Evolutionary conservation across 2,888 invertebrate species (phyloP), one percentile per base, ranked within the genome.

Genomic region (Leptopilina syphax): DNA sequence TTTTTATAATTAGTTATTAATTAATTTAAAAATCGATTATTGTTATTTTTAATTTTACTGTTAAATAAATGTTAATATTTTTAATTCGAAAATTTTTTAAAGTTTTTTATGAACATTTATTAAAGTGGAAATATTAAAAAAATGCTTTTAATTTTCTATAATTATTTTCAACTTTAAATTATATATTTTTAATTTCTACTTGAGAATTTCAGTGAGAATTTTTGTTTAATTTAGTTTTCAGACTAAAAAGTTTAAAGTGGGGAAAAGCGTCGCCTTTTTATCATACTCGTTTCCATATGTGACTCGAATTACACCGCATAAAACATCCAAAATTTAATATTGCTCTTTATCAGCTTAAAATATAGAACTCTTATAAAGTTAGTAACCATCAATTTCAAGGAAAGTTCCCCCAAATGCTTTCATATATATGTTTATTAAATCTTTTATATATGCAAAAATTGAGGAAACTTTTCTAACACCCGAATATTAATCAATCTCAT

Each of bases 251-350:
- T 12, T 60, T 60, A 12, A 1, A 5, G 13, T n/a, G 18, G 8
- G 44, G 44, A 60, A 60, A 18, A 50, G 50, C 50, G 50, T 10
- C 50, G 50, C 50, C 18, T 47, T 47, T 68, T 68, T 47, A 18
- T 24, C 12, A n/a, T 24, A 47, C 24, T 68, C 24, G 24, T 68
- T 68, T 47, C 24, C 68, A 27, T 50, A 47, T 47, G 68, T 68
- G 68, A 70, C 68, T 50, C 44, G 68, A 70, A 70, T 70, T 50
- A 70, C 68, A 47, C 24, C 50, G 50, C 47, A 70, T 50, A 70
- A 50, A 70, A 70, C 50, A 70, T 50, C 68, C 24, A 47, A 70
- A 70, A 70, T 70, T 70, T 70, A 24, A 70, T 70, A 70, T 70
- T 70, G 12, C 44, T 13, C 47, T 24, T 60, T 70, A 70, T 70